These are phyloP conservation scores for Acanthosepion esculentum DNA, from an alignment of 2,888 invertebrate genomes.

Conservation along the genomic window DNA sequence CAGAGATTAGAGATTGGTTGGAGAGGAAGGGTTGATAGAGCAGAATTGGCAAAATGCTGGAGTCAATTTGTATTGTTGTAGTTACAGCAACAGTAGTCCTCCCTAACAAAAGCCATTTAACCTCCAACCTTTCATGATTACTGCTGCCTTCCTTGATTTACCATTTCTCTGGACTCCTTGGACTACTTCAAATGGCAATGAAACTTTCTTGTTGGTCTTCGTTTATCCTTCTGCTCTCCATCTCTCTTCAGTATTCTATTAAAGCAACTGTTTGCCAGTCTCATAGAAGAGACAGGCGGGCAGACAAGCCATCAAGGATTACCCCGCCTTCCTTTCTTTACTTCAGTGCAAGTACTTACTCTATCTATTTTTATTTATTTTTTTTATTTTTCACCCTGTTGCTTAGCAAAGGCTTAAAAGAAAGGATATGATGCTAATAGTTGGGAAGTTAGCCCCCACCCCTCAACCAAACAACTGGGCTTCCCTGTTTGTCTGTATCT, in stretches of 20 bases:
- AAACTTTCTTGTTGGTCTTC: not conserved
- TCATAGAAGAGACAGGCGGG: not conserved
- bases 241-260: not conserved
- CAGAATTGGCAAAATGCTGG: not conserved
- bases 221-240: not conserved
- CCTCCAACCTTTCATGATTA: not conserved
- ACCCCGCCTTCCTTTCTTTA: not conserved
- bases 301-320: not conserved
- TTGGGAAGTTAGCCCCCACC: not conserved
- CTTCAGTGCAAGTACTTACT: no score
- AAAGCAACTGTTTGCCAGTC: not conserved
- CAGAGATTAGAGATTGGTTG: not conserved
- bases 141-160: not conserved
- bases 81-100: conserved; percentile 33
- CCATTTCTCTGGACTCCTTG: not conserved
- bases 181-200: not conserved
- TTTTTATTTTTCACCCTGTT: not conserved
- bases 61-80: not conserved
- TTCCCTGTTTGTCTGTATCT: no score
- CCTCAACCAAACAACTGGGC: not conserved
- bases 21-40: not conserved
- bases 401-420: not conserved
- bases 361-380: no score
- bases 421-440: not conserved
- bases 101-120: not conserved